Evolutionary conservation across 2,888 invertebrate species (phyloP).

Genomic region (Deroplatys truncata): DNA sequence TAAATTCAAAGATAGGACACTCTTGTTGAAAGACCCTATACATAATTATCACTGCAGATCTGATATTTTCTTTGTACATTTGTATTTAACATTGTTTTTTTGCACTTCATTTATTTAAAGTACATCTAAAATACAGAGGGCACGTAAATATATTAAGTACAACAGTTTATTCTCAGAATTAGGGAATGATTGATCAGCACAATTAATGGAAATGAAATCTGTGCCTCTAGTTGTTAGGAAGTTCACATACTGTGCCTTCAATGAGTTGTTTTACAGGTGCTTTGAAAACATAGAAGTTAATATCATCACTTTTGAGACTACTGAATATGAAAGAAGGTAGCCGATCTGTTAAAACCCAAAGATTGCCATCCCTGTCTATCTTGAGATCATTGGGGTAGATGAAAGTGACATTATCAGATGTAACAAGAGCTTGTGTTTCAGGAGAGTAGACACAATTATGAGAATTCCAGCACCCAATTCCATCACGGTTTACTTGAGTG

Average conservation of each 20-base stretch:
- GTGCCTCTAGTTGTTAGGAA: conserved; percentile 31
- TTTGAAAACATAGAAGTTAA: conserved; percentile 68
- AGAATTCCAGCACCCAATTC: conserved; percentile 74
- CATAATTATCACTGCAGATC: too few species aligned
- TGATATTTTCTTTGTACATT: too few species aligned
- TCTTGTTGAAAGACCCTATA: too few species aligned
- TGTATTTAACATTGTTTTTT: too few species aligned
- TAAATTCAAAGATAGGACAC: too few species aligned
- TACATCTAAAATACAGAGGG: too few species aligned
- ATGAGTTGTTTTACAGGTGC: conserved; percentile 67
- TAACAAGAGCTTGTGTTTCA: conserved; percentile 67
- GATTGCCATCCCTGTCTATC: conserved; percentile 63
- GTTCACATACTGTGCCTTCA: conserved; percentile 66
- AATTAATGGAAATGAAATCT: neutral
- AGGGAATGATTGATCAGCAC: neutral
- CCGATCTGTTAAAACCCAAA: conserved; percentile 72
- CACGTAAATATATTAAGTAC: too few species aligned
- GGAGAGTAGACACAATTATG: conserved; percentile 59
- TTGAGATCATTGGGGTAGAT: conserved; percentile 75
- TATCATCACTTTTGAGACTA: conserved; percentile 56
- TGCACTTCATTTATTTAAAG: too few species aligned
- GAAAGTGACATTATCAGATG: conserved; percentile 66
- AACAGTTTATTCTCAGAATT: too few species aligned
- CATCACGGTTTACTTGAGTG: conserved; percentile 68
- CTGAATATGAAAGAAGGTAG: conserved; percentile 66